Evolutionary conservation across 2,797 vertebrate species (phyloP).

Genomic region (Babyrousa celebensis): DNA sequence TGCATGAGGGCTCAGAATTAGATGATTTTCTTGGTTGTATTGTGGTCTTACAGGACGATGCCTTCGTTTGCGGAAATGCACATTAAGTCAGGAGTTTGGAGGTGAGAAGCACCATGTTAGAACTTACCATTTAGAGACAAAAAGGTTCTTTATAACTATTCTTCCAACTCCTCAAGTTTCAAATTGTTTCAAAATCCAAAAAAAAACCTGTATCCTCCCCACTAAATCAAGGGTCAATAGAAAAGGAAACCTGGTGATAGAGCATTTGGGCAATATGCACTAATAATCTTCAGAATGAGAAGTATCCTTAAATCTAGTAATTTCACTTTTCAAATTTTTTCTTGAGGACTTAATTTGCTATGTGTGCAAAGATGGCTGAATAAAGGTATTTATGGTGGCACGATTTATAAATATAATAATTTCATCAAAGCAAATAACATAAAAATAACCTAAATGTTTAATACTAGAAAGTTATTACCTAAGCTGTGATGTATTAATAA

Average conservation of each 20-base stretch:
- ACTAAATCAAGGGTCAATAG: background rate
- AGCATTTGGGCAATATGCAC: conserved; percentile 27
- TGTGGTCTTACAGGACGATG: background rate
- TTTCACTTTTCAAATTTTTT: conserved; percentile 27
- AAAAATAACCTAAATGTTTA: background rate
- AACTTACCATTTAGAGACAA: background rate
- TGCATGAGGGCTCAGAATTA: background rate
- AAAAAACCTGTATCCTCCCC: background rate
- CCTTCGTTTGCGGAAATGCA: background rate
- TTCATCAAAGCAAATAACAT: background rate
- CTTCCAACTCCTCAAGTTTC: conserved; percentile 28
- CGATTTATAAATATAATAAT: background rate
- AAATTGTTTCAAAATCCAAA: background rate
- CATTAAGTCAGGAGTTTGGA: background rate
- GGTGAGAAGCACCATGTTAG: background rate
- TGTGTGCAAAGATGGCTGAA: background rate
- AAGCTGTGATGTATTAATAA: background rate
- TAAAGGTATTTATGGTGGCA: background rate
- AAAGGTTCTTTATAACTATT: background rate
- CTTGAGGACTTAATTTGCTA: conserved; percentile 46
- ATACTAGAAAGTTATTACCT: background rate
- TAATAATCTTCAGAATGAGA: conserved; percentile 48
- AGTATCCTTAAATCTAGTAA: conserved; percentile 32
- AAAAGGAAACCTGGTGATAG: background rate
- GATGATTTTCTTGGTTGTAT: background rate